Percentiles rank a stretch among this genome's conserved stretches.
These are phyloP conservation scores for Cremastinae sp. DNA, from an alignment of 2,888 invertebrate species.

Conservation along the genomic window DNA sequence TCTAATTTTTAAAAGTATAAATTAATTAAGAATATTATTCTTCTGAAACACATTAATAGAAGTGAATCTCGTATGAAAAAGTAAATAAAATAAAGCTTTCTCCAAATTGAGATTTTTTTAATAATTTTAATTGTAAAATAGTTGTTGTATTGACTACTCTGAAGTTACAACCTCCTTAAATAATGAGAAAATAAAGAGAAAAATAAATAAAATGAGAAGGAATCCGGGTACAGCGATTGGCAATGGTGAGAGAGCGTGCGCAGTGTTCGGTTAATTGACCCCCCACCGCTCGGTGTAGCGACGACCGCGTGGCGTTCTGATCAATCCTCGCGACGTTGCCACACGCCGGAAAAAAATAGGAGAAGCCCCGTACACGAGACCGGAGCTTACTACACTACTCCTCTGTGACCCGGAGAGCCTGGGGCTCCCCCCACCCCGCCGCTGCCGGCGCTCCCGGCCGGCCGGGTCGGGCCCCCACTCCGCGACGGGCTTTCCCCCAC, in stretches of 20 bases:
- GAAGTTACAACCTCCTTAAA: too few relatives aligned
- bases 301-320: slow-evolving; percentile 79
- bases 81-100: too few relatives aligned
- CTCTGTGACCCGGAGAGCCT: slow-evolving; percentile 63
- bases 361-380: slow-evolving; percentile 28
- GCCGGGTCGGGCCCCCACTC: slow-evolving; percentile 47
- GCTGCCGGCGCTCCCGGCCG: slow-evolving; percentile 56
- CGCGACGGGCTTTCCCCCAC: slow-evolving; percentile 18
- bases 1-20: too few relatives aligned
- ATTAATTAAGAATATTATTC: too few relatives aligned
- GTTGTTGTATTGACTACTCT: too few relatives aligned
- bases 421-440: slow-evolving; percentile 54
- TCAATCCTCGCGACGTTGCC: slow-evolving; percentile 78
- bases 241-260: slow-evolving; percentile 58
- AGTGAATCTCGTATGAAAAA: too few relatives aligned
- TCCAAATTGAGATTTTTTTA: too few relatives aligned
- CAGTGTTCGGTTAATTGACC: slow-evolving; percentile 63
- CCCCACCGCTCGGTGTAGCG: slow-evolving; percentile 67
- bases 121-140: too few relatives aligned
- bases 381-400: slow-evolving; percentile 29
- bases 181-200: background rate
- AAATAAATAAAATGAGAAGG: background rate
- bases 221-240: slow-evolving; percentile 72
- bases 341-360: slow-evolving; percentile 37
- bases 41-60: too few relatives aligned